Conservation (phyloP, 2,888 invertebrate genomes). For the Quadroppia sp. region DNA sequence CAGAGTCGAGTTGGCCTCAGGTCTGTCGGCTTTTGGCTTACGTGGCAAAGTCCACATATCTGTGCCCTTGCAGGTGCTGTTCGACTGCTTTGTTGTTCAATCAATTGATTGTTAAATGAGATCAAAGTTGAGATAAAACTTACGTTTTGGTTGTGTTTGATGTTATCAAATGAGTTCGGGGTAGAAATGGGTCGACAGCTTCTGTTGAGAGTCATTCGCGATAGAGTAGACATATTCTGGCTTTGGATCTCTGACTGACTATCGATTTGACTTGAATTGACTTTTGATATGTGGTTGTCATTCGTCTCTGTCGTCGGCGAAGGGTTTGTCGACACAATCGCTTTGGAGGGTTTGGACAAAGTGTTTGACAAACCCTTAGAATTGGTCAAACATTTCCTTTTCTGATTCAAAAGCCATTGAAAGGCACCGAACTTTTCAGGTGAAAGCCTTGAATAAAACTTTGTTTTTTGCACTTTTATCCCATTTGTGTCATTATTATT, state of each 20-base stretch:
- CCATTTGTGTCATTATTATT: not conserved
- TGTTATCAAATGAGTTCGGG: slow-evolving; percentile 8
- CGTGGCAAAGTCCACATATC: slow-evolving; percentile 49
- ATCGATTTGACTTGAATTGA: not conserved
- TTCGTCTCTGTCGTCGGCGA: not conserved
- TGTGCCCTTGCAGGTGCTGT: slow-evolving; percentile 26
- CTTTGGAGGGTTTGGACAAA: not conserved
- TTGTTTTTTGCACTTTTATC: slow-evolving; percentile 29
- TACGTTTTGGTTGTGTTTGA: slow-evolving; percentile 17
- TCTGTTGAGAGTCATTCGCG: slow-evolving; percentile 13
- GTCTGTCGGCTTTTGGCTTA: slow-evolving; percentile 46
- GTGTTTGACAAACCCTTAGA: not conserved
- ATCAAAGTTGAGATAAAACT: not conserved
- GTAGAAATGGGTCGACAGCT: slow-evolving; percentile 29
- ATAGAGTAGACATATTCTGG: slow-evolving; percentile 14
- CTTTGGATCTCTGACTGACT: not conserved
- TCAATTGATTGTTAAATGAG: slow-evolving; percentile 39
- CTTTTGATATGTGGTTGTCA: not conserved
- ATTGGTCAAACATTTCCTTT: slow-evolving; percentile 18
- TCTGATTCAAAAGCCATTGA: slow-evolving; percentile 27
- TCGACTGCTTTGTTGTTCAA: not conserved
- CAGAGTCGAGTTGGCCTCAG: slow-evolving; percentile 47
- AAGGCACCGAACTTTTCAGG: slow-evolving; percentile 27
- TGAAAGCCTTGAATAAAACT: slow-evolving; percentile 9
- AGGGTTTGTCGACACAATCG: not conserved